phyloP scores from a whole-genome alignment of 2,888 invertebrate species.

The Clepsis dumicolana region DNA sequence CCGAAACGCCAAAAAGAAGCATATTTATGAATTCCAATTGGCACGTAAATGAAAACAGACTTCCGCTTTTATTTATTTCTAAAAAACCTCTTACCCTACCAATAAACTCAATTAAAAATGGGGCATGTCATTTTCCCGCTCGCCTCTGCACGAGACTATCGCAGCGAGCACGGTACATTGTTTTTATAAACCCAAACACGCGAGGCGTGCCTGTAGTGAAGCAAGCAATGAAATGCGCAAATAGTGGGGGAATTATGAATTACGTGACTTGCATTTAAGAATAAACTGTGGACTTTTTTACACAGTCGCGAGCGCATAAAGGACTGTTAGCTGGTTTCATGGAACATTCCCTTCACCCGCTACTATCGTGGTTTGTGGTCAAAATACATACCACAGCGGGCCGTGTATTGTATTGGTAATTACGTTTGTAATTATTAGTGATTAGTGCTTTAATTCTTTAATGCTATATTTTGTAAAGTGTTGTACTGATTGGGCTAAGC shows the following conservation, averaged over 20 bases:
- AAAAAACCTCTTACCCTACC: conserved; percentile 55
- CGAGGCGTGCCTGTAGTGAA: not conserved
- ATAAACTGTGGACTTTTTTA: conserved; percentile 2
- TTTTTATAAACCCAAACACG: not conserved
- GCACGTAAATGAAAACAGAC: conserved; percentile 62
- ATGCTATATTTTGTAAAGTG: too few relatives aligned
- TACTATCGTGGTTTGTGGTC: too few relatives aligned
- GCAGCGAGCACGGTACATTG: conserved; percentile 20
- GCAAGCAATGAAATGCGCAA: conserved; percentile 6
- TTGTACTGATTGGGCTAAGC: too few relatives aligned
- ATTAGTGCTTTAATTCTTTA: too few relatives aligned
- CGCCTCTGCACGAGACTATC: conserved; percentile 1
- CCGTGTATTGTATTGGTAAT: too few relatives aligned
- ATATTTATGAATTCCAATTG: conserved; percentile 57
- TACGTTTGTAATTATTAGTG: too few relatives aligned
- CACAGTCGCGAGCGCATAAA: conserved; percentile 7
- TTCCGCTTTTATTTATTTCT: conserved; percentile 68
- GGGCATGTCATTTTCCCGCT: conserved; percentile 47
- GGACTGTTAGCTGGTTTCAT: too few relatives aligned
- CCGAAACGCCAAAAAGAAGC: conserved; percentile 49
- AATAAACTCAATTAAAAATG: conserved; percentile 58
- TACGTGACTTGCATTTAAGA: conserved; percentile 22
- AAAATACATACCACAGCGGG: too few relatives aligned
- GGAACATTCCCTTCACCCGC: too few relatives aligned
- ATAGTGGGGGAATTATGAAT: conserved; percentile 5